Conservation (phyloP, 2,888 invertebrate genomes). For the Gandaritis pyraliata region DNA sequence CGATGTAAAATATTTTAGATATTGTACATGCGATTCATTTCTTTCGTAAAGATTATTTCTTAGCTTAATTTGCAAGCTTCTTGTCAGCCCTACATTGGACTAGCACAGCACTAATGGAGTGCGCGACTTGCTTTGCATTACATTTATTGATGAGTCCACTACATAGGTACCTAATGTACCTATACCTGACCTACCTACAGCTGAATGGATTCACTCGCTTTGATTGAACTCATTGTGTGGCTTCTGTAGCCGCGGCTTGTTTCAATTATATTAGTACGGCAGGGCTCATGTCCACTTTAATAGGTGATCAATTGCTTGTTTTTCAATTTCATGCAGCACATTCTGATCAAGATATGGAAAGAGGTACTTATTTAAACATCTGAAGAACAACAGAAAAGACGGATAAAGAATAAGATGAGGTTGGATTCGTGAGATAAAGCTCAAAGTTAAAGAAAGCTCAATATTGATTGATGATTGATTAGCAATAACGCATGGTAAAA, state of each 20-base stretch:
- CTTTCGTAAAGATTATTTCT: no score
- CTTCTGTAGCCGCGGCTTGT: constrained; percentile 16
- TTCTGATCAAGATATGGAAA: constrained; percentile 38
- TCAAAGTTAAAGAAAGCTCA: neutral
- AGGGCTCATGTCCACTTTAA: neutral
- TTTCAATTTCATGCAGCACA: constrained; percentile 40
- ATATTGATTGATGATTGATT: no score
- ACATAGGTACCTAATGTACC: no score
- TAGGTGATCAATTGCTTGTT: constrained; percentile 4
- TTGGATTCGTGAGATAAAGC: neutral
- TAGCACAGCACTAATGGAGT: constrained; percentile 35
- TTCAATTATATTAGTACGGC: constrained; percentile 11
- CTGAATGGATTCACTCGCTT: constrained; percentile 29
- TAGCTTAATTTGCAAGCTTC: neutral
- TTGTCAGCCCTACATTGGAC: constrained; percentile 29
- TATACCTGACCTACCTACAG: no score
- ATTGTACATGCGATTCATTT: no score
- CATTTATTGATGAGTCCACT: constrained; percentile 31
- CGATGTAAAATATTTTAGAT: no score
- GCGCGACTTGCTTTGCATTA: constrained; percentile 30
- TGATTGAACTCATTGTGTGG: constrained; percentile 30
- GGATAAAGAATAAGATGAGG: no score
- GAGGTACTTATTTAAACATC: constrained; percentile 30
- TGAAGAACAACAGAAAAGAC: neutral
- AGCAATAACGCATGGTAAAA: no score